Base-by-base conservation (phyloP, 2,113 vertebrate species). In the Coryphaenoides rupestris region DNA sequence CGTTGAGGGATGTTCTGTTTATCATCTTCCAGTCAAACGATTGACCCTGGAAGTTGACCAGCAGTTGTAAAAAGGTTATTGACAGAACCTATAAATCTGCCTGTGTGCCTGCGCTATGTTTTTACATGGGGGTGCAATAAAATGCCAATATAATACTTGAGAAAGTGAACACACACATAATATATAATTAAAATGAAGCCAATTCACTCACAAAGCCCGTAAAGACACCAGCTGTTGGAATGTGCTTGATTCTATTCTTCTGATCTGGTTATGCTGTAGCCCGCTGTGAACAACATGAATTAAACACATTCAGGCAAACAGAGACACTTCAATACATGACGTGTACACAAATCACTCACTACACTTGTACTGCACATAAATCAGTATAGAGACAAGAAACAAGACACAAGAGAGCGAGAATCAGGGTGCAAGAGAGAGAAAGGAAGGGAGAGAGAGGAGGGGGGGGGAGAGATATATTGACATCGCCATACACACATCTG, bases 251-350 rank as follows among this genome's bases (percentile, higher is more conserved):
- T 92, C 75, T 4, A 98, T 91, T 81, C 91, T 91, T 5, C 76
- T 88, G 86, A 98, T 93, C 69, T 82, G 89, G 85, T 98, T 98
- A 83, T 97, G 92, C 79, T 95, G 95, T 59, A 98, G 92, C 56
- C 93, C 93, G 1, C 96, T 98, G 87, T 82, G 80, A 64, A 78
- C 84, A 64, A 78, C 84, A 79, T 73, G 75, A 63, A 69, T 62
- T 4, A 45, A 0, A 64, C 1, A 40, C 1, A 61, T 14, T 16
- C 47, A 50, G 47, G 17, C 47, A 50, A 16, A 50, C 47, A 50
- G 9, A 50, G 13, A n/a, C 47, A 50, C 47, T 50, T 40, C 33
- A 7, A 40, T 10, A 40, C 33, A 2, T 40, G n/a, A n/a, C n/a
- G 7, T 40, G 33, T 40, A 40, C 33, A 40, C 13, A 40, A 40